Percentiles rank a stretch among this genome's conserved stretches.
Evolutionary conservation across 2,797 vertebrate species (phyloP).

Genomic region (Helarctos malayanus): DNA sequence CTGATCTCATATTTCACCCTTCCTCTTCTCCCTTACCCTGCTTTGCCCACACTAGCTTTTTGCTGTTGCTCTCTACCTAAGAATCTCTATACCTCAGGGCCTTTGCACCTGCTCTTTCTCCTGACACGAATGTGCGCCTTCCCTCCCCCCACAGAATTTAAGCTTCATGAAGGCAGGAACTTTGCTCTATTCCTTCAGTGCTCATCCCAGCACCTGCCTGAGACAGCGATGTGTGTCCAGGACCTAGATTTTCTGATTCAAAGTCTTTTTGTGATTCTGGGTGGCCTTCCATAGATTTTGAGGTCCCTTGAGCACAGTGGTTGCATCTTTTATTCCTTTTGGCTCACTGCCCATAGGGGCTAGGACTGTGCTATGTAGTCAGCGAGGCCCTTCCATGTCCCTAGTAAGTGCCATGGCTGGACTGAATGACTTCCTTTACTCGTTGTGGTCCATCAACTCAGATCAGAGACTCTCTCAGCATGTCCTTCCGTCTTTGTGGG

Average conservation of each 20-base stretch:
- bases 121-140: neutral
- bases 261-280: accelerated
- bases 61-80: neutral
- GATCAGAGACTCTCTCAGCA: neutral
- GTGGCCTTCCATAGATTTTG: neutral
- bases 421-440: neutral
- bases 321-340: neutral
- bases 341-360: accelerated
- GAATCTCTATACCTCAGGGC: no score
- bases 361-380: accelerated
- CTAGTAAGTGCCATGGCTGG: accelerated
- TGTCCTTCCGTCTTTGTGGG: neutral
- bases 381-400: neutral
- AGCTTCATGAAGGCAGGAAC: neutral
- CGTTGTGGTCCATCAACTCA: neutral
- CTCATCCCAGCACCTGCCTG: neutral
- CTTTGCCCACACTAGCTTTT: neutral
- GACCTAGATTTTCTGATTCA: neutral
- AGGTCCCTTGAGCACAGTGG: neutral
- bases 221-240: neutral
- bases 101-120: neutral
- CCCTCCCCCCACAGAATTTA: neutral
- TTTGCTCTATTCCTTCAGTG: neutral
- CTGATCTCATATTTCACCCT: neutral
- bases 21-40: neutral